Conservation (phyloP, 2,888 invertebrate genomes). For the Copidosoma aretas region DNA sequence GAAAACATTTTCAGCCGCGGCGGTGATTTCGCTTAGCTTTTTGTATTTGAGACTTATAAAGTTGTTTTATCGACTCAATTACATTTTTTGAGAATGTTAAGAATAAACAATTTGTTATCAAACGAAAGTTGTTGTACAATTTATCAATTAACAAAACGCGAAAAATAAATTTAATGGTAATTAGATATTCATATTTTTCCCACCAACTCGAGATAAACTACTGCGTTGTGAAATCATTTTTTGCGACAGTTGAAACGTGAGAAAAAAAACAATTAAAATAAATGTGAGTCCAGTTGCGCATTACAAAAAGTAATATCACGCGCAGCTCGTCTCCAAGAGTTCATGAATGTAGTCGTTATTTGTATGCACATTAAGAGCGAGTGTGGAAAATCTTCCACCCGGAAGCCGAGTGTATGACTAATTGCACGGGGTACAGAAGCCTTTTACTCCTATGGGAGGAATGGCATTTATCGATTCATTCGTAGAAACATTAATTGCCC, state of each 20-base stretch:
- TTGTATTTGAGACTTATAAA: too few relatives aligned
- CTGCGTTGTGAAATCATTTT: background rate
- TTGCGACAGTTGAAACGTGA: background rate
- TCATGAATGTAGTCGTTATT: constrained; percentile 25
- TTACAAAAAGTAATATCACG: constrained; percentile 1
- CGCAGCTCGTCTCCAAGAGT: constrained; percentile 32
- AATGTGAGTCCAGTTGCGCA: background rate
- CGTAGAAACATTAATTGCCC: background rate
- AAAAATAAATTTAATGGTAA: too few relatives aligned
- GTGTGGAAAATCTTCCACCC: constrained; percentile 29
- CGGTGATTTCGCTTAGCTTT: too few relatives aligned
- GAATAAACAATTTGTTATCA: too few relatives aligned
- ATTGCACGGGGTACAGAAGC: too few relatives aligned
- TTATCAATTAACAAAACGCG: too few relatives aligned
- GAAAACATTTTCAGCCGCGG: too few relatives aligned
- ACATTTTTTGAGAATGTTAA: too few relatives aligned
- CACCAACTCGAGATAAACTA: background rate
- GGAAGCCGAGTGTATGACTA: constrained; percentile 25
- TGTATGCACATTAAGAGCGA: constrained; percentile 6
- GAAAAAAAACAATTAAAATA: constrained; percentile 7
- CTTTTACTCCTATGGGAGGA: constrained; percentile 1
- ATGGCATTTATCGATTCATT: constrained; percentile 19
- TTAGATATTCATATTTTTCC: background rate
- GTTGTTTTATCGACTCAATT: too few relatives aligned
- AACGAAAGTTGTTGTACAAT: too few relatives aligned